Evolutionary conservation across 2,797 vertebrate genomes (phyloP), one percentile per base, ranked within the genome.

Genomic region (Martes flavigula): DNA sequence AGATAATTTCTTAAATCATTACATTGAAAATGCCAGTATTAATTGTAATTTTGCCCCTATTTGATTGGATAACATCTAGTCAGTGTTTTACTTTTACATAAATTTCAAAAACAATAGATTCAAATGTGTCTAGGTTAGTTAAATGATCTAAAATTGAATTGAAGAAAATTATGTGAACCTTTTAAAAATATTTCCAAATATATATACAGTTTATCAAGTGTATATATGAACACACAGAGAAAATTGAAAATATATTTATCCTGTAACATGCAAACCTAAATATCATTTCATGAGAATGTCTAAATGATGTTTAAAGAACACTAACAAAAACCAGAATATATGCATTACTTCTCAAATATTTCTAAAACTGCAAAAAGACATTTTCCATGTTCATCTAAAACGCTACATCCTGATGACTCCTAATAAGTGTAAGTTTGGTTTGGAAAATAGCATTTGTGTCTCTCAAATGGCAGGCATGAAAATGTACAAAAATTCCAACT

Each of bases 401-500:
- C 81, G n/a, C 38, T 84, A 51, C 18, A 62, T 83, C 20, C 48
- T 90, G 3, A 87, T 82, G 40, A 91, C n/a, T 77, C n/a, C 40
- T 91, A 95, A 70, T 87, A 88, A 43, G 15, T 46, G 2, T 82
- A 79, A 64, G 48, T 96, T 68, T 38, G 97, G 60, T 92, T 94
- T 96, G 88, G 56, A 90, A 97, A 98, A 90, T 23, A 97, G 21
- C 82, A 82, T 91, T 97, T 97, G 77, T 32, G 46, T 93, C 83
- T 97, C 82, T 98, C 79, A 32, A 68, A 40, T 96, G 66, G 91
- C 21, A 96, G 25, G 1, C 43, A 64, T 60, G 62, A 97, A 92
- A 97, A 96, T 90, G 38, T 93, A 15, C 54, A 91, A 68, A 96
- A 95, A 11, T 91, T 92, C 56, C 64, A 90, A 77, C 81, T 82